Evolutionary conservation across 2,113 vertebrate species (phyloP).

Genomic region (Hippolais icterina): DNA sequence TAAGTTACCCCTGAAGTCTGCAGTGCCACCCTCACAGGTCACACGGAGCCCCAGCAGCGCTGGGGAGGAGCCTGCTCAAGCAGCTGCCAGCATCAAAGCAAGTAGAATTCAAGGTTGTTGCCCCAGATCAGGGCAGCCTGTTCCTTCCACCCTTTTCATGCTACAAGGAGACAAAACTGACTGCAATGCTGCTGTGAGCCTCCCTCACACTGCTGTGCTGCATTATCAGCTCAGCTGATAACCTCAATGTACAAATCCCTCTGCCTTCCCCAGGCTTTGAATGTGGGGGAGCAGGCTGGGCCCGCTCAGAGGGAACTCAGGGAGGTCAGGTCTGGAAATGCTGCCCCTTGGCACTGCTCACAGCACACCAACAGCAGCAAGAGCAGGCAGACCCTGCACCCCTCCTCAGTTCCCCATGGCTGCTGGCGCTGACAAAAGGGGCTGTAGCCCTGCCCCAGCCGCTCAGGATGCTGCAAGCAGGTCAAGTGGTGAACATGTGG

Average conservation of each 20-base stretch:
- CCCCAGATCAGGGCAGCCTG: background rate
- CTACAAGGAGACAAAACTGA: background rate
- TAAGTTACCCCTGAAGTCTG: background rate
- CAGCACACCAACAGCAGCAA: background rate
- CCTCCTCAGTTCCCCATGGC: background rate
- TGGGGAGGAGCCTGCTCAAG: background rate
- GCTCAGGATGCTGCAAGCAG: constrained; percentile 23
- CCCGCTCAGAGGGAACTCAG: background rate
- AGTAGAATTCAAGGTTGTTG: background rate
- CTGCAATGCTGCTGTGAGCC: background rate
- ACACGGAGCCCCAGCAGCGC: background rate
- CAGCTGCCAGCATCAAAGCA: background rate
- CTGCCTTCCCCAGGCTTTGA: background rate
- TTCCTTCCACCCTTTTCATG: background rate
- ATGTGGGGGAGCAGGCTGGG: background rate
- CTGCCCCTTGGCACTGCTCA: background rate
- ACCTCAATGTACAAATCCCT: background rate
- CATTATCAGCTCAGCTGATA: background rate
- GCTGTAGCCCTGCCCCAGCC: background rate
- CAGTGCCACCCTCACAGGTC: background rate
- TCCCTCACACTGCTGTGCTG: background rate
- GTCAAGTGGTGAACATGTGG: background rate
- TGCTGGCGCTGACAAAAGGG: background rate
- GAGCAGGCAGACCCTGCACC: background rate
- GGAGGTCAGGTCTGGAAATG: no score